Base-by-base conservation (phyloP, 2,888 invertebrate genomes). In the Drosophila nigritarsus region DNA sequence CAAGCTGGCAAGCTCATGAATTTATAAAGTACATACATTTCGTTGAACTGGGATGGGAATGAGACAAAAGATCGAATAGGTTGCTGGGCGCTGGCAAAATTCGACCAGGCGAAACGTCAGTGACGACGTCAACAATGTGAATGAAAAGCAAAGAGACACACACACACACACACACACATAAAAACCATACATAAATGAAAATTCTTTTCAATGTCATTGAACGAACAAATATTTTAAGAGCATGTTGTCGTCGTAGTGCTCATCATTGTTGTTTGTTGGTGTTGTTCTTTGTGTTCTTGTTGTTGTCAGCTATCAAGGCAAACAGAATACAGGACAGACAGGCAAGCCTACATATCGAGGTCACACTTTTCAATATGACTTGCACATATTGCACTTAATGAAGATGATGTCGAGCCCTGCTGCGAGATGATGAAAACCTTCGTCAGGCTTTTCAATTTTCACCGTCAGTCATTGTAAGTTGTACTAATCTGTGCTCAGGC, bases 181-280 rank as follows among this genome's bases (percentile, higher is more conserved):
- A 48, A 49, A 40, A 29, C 34, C 36, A 54, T 34, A 59, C 20
- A 45, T 51, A 59, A 45, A 50, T 69, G 60, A 68, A 87, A 82
- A 89, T 87, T 82, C 63, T 78, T 80, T 89, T 85, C 89, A 85
- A 85, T 85, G 85, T 89, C 85, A 87, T 87, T 89, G 85, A 78
- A 89, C 85, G 89, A 75, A 56, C 62, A 84, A 82, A 70, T 69
- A 85, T 85, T 81, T 87, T 76, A 81, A 89, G 76, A 87, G 82
- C 82, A 65, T 71, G 54, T 77, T 50, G 56, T 54, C 72, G 81
- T 60, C 69, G 63, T 59, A 29, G 53, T 50, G 15, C 6, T 40
- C 34, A 51, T 36, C 24, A 27, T 63, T 42, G 38, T 63, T 30
- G 36, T 36, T 61, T 30, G 9, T 34, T 49, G n/a, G 8, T 38